A percentile compares a stretch with the other conserved stretches of the same genome.
Conservation (phyloP, 2,888 invertebrate species). For the Dendrolimus pini region DNA sequence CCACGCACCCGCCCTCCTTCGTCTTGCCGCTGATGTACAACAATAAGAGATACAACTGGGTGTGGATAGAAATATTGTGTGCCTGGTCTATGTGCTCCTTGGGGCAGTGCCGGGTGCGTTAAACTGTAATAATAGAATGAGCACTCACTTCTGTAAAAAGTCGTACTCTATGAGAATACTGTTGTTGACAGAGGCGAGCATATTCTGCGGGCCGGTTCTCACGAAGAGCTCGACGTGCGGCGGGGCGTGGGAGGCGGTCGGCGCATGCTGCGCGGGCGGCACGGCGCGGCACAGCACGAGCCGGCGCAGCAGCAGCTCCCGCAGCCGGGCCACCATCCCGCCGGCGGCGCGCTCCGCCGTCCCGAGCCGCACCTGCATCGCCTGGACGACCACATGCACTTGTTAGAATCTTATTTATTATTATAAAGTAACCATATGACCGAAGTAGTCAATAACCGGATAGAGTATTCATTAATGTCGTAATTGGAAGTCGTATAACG, state of each 20-base stretch:
- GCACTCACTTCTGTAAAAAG: conserved; percentile 56
- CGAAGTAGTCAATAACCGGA: no score
- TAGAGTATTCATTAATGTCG: no score
- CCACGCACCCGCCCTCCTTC: conserved; percentile 20
- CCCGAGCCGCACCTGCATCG: conserved; percentile 74
- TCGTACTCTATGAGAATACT: conserved; percentile 80
- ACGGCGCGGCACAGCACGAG: conserved; percentile 62
- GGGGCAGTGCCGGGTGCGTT: no score
- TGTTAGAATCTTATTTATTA: no score
- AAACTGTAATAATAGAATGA: neutral
- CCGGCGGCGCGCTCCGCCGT: conserved; percentile 71
- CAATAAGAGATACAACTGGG: neutral
- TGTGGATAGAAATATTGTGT: no score
- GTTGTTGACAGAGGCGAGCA: conserved; percentile 83
- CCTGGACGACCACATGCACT: conserved; percentile 37
- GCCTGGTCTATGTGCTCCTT: no score
- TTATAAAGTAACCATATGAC: no score
- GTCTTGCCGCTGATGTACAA: conserved; percentile 35
- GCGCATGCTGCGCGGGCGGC: conserved; percentile 35
- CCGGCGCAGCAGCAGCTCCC: conserved; percentile 74
- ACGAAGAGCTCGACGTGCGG: conserved; percentile 83
- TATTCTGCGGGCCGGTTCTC: conserved; percentile 78
- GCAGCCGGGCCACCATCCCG: conserved; percentile 73
- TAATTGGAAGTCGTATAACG: no score
- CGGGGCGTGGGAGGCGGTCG: conserved; percentile 38